Conservation (phyloP, 1,140 invertebrate species). For the Monomorium pharaonis region DNA sequence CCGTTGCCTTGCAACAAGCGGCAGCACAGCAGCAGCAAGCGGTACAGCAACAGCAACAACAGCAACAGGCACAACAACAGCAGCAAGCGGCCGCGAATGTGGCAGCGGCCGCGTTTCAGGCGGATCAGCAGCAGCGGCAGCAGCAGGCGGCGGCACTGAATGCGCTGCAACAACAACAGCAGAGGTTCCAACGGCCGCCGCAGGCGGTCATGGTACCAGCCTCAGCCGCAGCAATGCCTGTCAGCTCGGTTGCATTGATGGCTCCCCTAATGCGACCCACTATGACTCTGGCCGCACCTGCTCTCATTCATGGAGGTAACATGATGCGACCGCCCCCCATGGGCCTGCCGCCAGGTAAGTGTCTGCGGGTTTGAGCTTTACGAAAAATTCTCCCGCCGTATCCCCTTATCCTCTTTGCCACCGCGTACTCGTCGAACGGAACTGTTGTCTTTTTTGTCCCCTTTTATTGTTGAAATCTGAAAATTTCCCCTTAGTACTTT, state of each 20-base stretch:
- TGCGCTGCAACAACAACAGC: constrained; percentile 78
- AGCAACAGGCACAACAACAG: constrained; percentile 76
- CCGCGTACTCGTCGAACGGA: neutral
- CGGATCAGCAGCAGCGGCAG: constrained; percentile 83
- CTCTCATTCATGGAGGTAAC: constrained; percentile 89
- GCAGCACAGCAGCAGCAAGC: constrained; percentile 75
- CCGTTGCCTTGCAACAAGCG: constrained; percentile 79
- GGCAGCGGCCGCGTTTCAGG: constrained; percentile 81
- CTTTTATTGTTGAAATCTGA: constrained; percentile 4
- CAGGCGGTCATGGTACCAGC: constrained; percentile 83
- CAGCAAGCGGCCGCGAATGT: constrained; percentile 73
- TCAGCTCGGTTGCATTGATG: constrained; percentile 87
- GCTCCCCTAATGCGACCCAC: constrained; percentile 87
- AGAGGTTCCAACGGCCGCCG: constrained; percentile 80
- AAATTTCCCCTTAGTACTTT: constrained; percentile 15
- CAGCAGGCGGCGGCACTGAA: constrained; percentile 78
- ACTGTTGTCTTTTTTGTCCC: neutral
- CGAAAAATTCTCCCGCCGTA: neutral
- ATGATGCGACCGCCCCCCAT: constrained; percentile 91
- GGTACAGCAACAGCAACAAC: constrained; percentile 78
- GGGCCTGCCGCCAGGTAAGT: constrained; percentile 91
- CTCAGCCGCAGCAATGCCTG: constrained; percentile 84
- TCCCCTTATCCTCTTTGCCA: no score
- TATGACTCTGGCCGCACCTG: constrained; percentile 88
- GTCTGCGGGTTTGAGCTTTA: constrained; percentile 65